Evolutionary conservation across 2,113 vertebrate species (phyloP), one percentile per base, ranked within the genome.

Genomic region (Junco hyemalis): DNA sequence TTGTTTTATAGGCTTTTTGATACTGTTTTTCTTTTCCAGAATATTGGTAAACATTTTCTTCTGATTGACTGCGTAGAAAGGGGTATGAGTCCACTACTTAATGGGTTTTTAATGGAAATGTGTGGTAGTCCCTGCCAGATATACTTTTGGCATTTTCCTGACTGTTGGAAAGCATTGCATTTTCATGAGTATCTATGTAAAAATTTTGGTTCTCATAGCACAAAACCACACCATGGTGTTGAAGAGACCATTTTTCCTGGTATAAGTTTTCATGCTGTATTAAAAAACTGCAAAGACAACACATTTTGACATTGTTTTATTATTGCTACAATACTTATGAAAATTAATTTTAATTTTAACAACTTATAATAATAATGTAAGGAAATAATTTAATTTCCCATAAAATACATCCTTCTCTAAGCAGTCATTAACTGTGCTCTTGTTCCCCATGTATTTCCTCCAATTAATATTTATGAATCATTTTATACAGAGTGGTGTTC

Each of bases 281-380:
- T 95, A 72, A 90, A 97, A 95, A 95, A 23, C 17, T 93, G 59
- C 78, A 90, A 93, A 88, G 65, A 22, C 48, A 88, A 93, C 74
- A 96, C 15, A 88, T 96, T 95, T 96, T 95, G 63, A 93, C 60
- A 90, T 93, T 77, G 65, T 88, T 91, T 91, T 95, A 72, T 50
- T 91, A 81, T 51, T 94, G 42, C 29, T 94, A 57, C 33, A 91
- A 50, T 88, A 82, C 36, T 92, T 91, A 53, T 8, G 28, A 95
- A 96, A 95, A 96, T 96, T 88, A 96, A 94, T 96, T 93, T 66
- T 48, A 79, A 50, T 74, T 88, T 84, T 86, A 97, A 93, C 14
- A 91, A 35, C 18, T 92, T 95, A n/a, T 9, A 92, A 59, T 82
- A 74, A 78, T 72, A 94, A 80, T 63, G 36, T 45, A 64, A 92